A percentile compares a stretch with the other conserved stretches of the same genome.
Conservation (phyloP, 2,113 vertebrate species). For the Seriola rivoliana region DNA sequence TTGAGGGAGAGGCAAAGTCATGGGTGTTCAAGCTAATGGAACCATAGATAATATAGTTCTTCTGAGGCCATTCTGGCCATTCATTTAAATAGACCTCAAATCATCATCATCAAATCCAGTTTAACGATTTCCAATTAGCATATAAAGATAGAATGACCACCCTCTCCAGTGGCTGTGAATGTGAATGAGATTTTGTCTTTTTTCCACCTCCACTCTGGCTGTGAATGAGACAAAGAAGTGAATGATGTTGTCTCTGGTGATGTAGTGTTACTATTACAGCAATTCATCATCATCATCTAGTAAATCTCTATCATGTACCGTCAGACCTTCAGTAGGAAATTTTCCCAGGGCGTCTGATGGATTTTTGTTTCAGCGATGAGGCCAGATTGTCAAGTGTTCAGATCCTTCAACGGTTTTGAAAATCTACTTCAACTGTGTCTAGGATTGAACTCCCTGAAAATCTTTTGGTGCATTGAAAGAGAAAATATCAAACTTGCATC, state of each 20-base stretch:
- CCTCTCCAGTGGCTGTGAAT: slow-evolving; percentile 26
- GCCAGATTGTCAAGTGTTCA: neutral
- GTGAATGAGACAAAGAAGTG: slow-evolving; percentile 11
- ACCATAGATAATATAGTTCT: neutral
- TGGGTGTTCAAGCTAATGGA: neutral
- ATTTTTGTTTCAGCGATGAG: slow-evolving; percentile 3
- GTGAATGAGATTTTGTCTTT: slow-evolving; percentile 12
- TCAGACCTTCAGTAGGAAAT: neutral
- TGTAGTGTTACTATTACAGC: slow-evolving; percentile 23
- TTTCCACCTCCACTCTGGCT: neutral
- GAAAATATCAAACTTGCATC: neutral
- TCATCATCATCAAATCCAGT: slow-evolving; percentile 37
- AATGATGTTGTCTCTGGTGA: slow-evolving; percentile 18
- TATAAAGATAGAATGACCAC: slow-evolving; percentile 30
- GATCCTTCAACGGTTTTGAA: neutral
- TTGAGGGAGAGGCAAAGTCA: slow-evolving; percentile 1
- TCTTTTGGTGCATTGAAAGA: neutral
- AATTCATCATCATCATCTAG: slow-evolving; percentile 22
- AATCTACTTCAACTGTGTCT: neutral
- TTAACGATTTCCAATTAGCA: slow-evolving; percentile 49
- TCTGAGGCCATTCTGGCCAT: slow-evolving; percentile 20
- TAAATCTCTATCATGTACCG: slow-evolving; percentile 20
- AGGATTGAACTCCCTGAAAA: neutral
- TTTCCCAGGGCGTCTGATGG: neutral
- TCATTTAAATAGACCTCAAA: slow-evolving; percentile 38